These are phyloP conservation scores for Chiloscyllium plagiosum DNA, from an alignment of 2,113 vertebrate genomes.

Conservation along the genomic window DNA sequence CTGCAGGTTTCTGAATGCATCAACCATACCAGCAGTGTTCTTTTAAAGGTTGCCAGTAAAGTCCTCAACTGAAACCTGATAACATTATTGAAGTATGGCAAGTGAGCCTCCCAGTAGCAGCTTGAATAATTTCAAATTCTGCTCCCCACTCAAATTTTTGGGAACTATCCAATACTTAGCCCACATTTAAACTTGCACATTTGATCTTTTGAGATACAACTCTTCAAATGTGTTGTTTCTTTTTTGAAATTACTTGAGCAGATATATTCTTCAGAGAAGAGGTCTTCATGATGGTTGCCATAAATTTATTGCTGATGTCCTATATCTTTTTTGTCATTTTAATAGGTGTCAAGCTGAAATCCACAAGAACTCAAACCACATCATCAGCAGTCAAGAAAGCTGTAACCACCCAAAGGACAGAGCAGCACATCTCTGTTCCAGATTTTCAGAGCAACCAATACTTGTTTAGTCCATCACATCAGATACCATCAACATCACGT, in stretches of 20 bases:
- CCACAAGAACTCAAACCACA: slow-evolving; percentile 76
- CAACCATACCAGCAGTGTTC: neutral
- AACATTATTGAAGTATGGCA: neutral
- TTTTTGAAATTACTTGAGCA: neutral
- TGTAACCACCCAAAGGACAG: slow-evolving; percentile 39
- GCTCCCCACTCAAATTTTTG: neutral
- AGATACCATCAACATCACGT: slow-evolving; percentile 40
- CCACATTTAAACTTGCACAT: neutral
- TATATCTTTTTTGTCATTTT: neutral
- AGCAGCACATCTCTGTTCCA: slow-evolving; percentile 35
- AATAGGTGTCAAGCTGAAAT: slow-evolving; percentile 78
- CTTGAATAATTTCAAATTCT: neutral
- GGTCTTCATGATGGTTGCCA: neutral
- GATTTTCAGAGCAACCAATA: slow-evolving; percentile 48
- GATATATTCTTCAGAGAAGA: neutral
- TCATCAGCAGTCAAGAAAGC: slow-evolving; percentile 40
- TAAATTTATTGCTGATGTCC: neutral
- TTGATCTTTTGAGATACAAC: neutral
- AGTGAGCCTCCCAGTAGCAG: neutral
- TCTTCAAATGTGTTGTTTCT: neutral
- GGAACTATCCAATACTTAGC: neutral
- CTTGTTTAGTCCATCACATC: slow-evolving; percentile 58
- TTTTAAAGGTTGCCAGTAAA: neutral
- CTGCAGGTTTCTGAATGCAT: neutral
- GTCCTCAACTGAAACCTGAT: neutral